These are phyloP conservation scores for Plagiodera versicolora DNA, from an alignment of 2,888 invertebrate species.

Conservation along the genomic window DNA sequence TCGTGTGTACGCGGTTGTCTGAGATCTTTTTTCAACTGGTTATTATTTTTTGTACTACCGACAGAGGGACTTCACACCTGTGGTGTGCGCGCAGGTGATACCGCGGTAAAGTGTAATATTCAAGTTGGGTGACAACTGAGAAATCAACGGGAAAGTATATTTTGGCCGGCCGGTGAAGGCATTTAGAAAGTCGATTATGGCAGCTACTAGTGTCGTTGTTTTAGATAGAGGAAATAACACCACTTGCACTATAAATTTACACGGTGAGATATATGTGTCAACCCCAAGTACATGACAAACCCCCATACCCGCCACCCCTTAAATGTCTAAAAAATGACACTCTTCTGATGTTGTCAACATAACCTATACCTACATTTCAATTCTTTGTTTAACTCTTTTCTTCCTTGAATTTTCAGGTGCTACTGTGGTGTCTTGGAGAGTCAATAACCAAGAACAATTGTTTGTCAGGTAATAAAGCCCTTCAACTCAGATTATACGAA, in stretches of 20 bases:
- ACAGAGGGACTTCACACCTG: conserved; percentile 53
- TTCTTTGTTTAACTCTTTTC: conserved; percentile 23
- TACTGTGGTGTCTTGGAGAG: conserved; percentile 95
- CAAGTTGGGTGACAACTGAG: conserved; percentile 43
- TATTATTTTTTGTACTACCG: conserved; percentile 46
- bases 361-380: conserved; percentile 38
- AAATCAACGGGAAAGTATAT: conserved; percentile 43
- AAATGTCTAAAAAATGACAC: conserved; percentile 12
- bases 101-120: conserved; percentile 45
- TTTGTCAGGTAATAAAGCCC: conserved; percentile 82
- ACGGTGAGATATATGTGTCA: conserved; percentile 67
- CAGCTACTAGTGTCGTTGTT: conserved; percentile 92
- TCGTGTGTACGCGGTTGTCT: conserved; percentile 22
- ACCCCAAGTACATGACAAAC: not conserved
- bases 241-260: conserved; percentile 94
- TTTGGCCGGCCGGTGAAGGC: conserved; percentile 51
- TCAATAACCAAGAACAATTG: conserved; percentile 93
- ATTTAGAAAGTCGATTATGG: conserved; percentile 54
- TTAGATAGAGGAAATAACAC: conserved; percentile 95
- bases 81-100: conserved; percentile 51
- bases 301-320: conserved; percentile 2
- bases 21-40: conserved; percentile 25
- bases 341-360: conserved; percentile 41
- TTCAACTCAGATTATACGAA: conserved; percentile 33
- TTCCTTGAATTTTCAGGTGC: conserved; percentile 69